Evolutionary conservation across 2,113 vertebrate genomes (phyloP).

Genomic region (Pseudolaguvia tuberculata): DNA sequence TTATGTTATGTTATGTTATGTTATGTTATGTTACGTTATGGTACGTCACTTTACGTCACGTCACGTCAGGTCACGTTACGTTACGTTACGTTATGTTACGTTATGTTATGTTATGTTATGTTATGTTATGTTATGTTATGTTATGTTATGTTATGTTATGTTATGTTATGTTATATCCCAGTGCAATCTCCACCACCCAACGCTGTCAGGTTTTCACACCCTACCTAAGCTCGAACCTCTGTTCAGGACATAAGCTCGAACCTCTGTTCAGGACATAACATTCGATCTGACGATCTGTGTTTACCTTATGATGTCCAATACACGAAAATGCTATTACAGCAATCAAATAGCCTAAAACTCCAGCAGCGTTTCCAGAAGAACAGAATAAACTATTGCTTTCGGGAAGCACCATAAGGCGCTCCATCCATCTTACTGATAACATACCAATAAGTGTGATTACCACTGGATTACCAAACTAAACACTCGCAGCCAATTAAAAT

Average conservation of each 20-base stretch:
- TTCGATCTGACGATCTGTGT: slow-evolving; percentile 6
- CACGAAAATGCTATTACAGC: slow-evolving; percentile 30
- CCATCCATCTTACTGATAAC: slow-evolving; percentile 46
- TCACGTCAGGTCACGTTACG: too few species aligned
- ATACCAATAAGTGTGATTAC: slow-evolving; percentile 48
- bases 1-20: too few species aligned
- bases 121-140: too few species aligned
- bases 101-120: too few species aligned
- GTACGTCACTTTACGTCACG: too few species aligned
- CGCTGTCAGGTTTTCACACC: neutral
- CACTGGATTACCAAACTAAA: slow-evolving; percentile 46
- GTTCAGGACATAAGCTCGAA: neutral
- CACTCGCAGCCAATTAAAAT: slow-evolving; percentile 44
- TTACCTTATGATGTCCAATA: slow-evolving; percentile 12
- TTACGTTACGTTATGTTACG: too few species aligned
- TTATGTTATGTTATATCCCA: too few species aligned
- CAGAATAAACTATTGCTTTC: slow-evolving; percentile 42
- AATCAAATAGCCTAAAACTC: slow-evolving; percentile 28
- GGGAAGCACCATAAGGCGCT: slow-evolving; percentile 26
- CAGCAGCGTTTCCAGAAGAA: slow-evolving; percentile 26
- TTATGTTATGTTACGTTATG: too few species aligned
- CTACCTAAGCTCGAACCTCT: neutral
- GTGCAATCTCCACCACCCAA: neutral
- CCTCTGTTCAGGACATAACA: neutral
- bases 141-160: too few species aligned